These are phyloP conservation scores for Crocallis elinguaria DNA, from an alignment of 2,888 invertebrate genomes.

Conservation along the genomic window DNA sequence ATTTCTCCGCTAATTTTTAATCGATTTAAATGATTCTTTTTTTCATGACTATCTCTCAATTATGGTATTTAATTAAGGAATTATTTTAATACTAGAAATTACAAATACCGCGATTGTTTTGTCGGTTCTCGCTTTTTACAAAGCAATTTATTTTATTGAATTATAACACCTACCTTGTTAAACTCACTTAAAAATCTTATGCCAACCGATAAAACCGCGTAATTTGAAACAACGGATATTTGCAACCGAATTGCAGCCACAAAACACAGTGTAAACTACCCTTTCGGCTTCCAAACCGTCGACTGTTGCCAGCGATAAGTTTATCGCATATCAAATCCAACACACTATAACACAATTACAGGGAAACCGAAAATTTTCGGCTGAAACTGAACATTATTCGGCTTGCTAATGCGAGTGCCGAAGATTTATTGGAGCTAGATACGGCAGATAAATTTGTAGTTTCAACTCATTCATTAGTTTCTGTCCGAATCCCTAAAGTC, in stretches of 20 bases:
- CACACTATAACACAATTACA: slow-evolving; percentile 79
- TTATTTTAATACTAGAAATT: no score
- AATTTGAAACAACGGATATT: slow-evolving; percentile 12
- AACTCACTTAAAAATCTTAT: background rate
- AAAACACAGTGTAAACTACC: slow-evolving; percentile 25
- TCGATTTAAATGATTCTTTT: no score
- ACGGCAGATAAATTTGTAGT: slow-evolving; percentile 15
- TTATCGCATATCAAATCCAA: slow-evolving; percentile 74
- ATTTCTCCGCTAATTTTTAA: no score
- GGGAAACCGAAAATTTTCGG: slow-evolving; percentile 72
- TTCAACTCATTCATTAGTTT: slow-evolving; percentile 1
- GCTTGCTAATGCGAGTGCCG: slow-evolving; percentile 57
- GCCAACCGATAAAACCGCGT: slow-evolving; percentile 13
- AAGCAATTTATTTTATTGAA: no score
- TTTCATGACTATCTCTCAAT: no score
- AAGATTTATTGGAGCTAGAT: slow-evolving; percentile 48
- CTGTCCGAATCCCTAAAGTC: no score
- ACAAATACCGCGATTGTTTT: no score
- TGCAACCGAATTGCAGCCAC: slow-evolving; percentile 9
- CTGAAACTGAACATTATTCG: slow-evolving; percentile 70
- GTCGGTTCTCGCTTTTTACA: no score
- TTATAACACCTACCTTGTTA: background rate
- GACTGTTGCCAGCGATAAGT: slow-evolving; percentile 58
- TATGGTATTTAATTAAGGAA: no score
- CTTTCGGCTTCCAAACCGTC: slow-evolving; percentile 29